Conservation (phyloP, 1,140 invertebrate species). For the Calosoma granatense region DNA sequence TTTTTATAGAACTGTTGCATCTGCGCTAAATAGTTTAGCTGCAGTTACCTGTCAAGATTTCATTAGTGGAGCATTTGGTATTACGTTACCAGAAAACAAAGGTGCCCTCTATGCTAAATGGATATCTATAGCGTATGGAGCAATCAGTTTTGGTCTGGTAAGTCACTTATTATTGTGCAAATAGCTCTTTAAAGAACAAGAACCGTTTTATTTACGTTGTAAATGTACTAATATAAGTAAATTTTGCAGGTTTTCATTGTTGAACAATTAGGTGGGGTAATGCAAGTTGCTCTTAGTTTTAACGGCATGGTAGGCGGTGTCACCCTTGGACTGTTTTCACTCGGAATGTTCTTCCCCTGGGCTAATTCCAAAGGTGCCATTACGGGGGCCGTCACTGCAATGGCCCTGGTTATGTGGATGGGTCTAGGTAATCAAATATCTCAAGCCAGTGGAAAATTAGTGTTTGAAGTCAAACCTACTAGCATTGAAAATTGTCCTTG, state of each 20-base stretch:
- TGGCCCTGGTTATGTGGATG: slow-evolving; percentile 58
- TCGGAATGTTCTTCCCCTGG: slow-evolving; percentile 82
- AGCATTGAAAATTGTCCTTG: slow-evolving; percentile 39
- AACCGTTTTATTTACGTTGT: not conserved
- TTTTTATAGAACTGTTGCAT: slow-evolving; percentile 73
- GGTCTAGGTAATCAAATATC: slow-evolving; percentile 60
- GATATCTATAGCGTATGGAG: slow-evolving; percentile 50
- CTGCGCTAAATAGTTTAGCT: slow-evolving; percentile 80
- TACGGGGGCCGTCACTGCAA: slow-evolving; percentile 47
- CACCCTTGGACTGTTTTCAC: slow-evolving; percentile 69
- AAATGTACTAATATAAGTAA: no score
- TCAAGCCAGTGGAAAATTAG: slow-evolving; percentile 38
- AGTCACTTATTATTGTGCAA: no score
- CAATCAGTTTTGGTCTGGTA: slow-evolving; percentile 48
- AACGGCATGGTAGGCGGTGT: slow-evolving; percentile 84
- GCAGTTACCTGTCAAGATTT: slow-evolving; percentile 86
- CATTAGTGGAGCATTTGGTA: slow-evolving; percentile 53
- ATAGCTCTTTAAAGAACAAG: no score
- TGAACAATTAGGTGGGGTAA: slow-evolving; percentile 64
- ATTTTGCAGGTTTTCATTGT: slow-evolving; percentile 60
- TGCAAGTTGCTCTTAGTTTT: slow-evolving; percentile 76
- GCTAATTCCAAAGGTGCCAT: slow-evolving; percentile 68
- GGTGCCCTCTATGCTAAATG: slow-evolving; percentile 55
- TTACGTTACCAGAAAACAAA: slow-evolving; percentile 55
- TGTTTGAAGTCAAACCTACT: slow-evolving; percentile 34